phyloP scores from a whole-genome alignment of 2,113 vertebrate genomes.

The Cephalopholis sonnerati region DNA sequence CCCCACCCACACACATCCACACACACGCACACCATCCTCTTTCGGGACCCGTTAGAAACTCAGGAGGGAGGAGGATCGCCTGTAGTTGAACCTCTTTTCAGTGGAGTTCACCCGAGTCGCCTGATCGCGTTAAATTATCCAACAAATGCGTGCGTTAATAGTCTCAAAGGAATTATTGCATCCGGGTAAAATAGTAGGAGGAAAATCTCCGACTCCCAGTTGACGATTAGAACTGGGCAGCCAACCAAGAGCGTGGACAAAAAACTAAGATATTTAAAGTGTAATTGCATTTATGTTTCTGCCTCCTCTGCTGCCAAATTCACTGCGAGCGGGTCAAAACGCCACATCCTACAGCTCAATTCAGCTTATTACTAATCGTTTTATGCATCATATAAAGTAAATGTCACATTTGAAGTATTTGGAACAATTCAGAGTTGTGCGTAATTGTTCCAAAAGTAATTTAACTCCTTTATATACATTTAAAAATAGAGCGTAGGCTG shows the following conservation, averaged over 20 bases:
- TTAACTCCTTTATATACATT: background rate
- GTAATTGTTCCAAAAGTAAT: conserved; percentile 31
- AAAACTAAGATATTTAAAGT: background rate
- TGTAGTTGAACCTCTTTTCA: conserved; percentile 34
- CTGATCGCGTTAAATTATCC: conserved; percentile 26
- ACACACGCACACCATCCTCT: conserved; percentile 42
- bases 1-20: conserved; percentile 24
- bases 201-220: background rate
- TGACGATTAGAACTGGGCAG: background rate
- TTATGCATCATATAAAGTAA: background rate
- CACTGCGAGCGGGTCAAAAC: background rate
- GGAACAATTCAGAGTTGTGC: background rate
- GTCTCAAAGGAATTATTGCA: conserved; percentile 15
- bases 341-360: background rate
- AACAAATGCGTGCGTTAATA: conserved; percentile 12
- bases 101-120: conserved; percentile 41
- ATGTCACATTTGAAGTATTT: background rate
- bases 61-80: conserved; percentile 50
- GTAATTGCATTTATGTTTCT: background rate
- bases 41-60: conserved; percentile 56
- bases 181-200: conserved; percentile 9
- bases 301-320: background rate
- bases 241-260: background rate
- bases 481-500: background rate
- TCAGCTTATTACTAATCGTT: background rate